Evolutionary conservation across 2,888 invertebrate species (phyloP), one percentile per base, ranked within the genome.

Genomic region (Cenopis cana): DNA sequence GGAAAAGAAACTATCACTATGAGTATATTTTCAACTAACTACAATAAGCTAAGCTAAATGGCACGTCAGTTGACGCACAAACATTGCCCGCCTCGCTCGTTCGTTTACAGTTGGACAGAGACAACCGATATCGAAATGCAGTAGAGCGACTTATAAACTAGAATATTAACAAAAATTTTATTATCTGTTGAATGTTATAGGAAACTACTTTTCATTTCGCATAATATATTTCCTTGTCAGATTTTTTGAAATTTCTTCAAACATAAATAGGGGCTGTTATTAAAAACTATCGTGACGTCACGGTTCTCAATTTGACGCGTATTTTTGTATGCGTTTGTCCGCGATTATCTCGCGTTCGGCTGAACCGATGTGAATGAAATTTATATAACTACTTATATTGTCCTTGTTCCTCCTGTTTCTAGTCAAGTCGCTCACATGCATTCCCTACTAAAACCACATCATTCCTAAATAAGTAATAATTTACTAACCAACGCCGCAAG

Each of bases 21-120:
- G 83, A 82, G 84, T 89, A 89, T 80, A 85, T 89, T 91, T 91
- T 91, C 3, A 29, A 67, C 71, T 71, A 71, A 71, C 67, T 71
- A 71, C 71, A 54, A 41, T 65, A 71, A 71, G 66, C 69, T 70
- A 65, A 52, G 52, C 61, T 65, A 59, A 57, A 71, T 71, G 71
- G 71, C 71, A 71, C 71, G 60, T 66, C 33, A 49, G 69, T 65
- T 36, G 36, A 79, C 83, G 83, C 86, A 83, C 86, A 85, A 85
- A 87, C 84, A 81, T 79, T 74, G 76, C 85, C 83, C 86, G 85
- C 84, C 79, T 74, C 72, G 74, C 79, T 75, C 67, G 18, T 72
- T 76, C 76, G 74, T 75, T 77, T 73, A 74, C 46, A 59, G 49
- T 61, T 55, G 56, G 38, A 71, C 54, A 67, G 56, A 61, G 55